Evolutionary conservation across 2,888 invertebrate genomes (phyloP).

Genomic region (Gastracanthus pulcherrimus): DNA sequence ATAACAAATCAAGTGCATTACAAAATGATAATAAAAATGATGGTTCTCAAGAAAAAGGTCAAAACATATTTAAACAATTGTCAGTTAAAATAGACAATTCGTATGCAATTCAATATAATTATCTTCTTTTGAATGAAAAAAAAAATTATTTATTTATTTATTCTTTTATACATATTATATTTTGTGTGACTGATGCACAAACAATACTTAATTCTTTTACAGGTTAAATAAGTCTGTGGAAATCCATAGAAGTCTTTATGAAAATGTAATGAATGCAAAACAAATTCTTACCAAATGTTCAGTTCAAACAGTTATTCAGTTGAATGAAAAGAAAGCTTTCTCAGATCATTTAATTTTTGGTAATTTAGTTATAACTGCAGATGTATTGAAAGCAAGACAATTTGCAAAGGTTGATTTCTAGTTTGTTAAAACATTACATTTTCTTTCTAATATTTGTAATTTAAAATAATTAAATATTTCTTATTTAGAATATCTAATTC

Average conservation of each 20-base stretch:
- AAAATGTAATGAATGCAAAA: background rate
- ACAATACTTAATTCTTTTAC: background rate
- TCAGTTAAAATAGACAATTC: background rate
- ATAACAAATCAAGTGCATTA: background rate
- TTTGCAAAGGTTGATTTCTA: background rate
- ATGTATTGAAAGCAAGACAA: background rate
- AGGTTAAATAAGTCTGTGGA: background rate
- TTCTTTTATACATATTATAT: background rate
- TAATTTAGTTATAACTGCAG: background rate
- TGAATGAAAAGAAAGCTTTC: background rate
- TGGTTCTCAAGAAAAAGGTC: background rate
- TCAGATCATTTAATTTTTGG: background rate
- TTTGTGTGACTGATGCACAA: background rate
- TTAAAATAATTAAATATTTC: background rate
- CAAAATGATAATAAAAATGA: background rate
- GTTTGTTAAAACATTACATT: background rate
- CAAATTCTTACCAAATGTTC: background rate
- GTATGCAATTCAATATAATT: background rate
- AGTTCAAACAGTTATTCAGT: background rate
- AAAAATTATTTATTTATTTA: background rate
- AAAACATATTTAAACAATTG: background rate
- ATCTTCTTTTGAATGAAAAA: background rate
- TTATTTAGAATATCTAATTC: background rate
- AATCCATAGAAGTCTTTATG: background rate
- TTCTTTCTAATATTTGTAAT: background rate